These are phyloP conservation scores for Drosophila flavopinicola DNA, from an alignment of 2,888 invertebrate genomes.

Conservation along the genomic window DNA sequence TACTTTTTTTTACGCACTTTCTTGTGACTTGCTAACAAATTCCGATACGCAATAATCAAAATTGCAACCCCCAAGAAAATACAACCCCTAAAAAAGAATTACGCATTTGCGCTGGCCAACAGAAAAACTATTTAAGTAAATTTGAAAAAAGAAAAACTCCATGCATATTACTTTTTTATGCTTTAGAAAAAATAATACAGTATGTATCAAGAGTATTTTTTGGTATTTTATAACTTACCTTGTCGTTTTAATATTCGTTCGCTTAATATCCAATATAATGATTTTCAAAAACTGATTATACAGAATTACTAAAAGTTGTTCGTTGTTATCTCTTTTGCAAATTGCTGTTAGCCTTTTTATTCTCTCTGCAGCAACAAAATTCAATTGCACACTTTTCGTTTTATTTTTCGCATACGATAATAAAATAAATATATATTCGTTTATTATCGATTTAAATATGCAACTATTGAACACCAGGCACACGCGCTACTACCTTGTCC, in stretches of 20 bases:
- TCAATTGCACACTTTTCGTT: constrained; percentile 42
- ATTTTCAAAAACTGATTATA: constrained; percentile 2
- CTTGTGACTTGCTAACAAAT: constrained; percentile 16
- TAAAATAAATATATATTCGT: constrained; percentile 21
- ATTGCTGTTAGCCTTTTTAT: constrained; percentile 13
- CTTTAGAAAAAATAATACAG: neutral
- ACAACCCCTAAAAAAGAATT: constrained; percentile 6
- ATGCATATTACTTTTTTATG: too few species aligned
- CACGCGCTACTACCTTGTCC: constrained; percentile 32
- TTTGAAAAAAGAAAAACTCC: neutral
- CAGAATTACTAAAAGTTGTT: constrained; percentile 15
- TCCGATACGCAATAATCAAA: constrained; percentile 31
- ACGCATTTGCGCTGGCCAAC: constrained; percentile 25
- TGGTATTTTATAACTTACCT: constrained; percentile 41
- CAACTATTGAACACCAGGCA: constrained; percentile 43
- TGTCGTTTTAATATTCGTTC: constrained; percentile 31
- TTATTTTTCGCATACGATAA: constrained; percentile 24
- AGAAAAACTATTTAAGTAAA: too few species aligned
- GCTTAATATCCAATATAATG: constrained; percentile 46
- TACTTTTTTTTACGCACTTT: constrained; percentile 30
- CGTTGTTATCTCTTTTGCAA: constrained; percentile 33
- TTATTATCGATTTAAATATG: constrained; percentile 29
- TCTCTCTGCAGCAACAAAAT: constrained; percentile 13
- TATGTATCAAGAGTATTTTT: too few species aligned
- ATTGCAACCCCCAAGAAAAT: constrained; percentile 23